Base-by-base conservation (phyloP, 2,888 invertebrate genomes). In the Perizoma affinitatum region DNA sequence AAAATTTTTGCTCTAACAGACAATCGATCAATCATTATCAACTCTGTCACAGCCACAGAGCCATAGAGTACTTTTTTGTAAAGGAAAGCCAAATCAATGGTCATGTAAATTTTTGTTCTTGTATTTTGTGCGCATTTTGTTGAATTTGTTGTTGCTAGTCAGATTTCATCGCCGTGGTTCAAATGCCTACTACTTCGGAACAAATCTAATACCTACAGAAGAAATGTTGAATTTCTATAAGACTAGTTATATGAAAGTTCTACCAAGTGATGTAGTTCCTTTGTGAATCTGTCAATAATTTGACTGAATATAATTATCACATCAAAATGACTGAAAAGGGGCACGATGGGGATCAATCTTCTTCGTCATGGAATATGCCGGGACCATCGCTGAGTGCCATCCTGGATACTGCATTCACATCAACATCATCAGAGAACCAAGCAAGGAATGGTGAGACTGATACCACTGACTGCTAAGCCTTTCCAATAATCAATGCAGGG, bases 371-470 rank as follows among this genome's bases (percentile, higher is more conserved):
- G 91, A 88, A 91, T 74, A 79, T 88, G 65, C 87, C 91, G 62
- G 91, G 89, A 34, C 89, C 88, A 54, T 94, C 94, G 7, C 75
- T 95, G 69, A 94, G 93, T 54, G 94, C 94, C 79, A 94, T 95
- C 77, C 89, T 95, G 69, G 94, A 94, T 77, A 93, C 94, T 63
- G 94, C 94, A 63, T 95, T 94, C 77, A 92, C 94, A 65, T 93
- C 94, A 63, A 90, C 93, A 59, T 90, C 92, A 50, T 83, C 86
- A 66, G 88, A 88, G 65, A 84, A 73, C 73, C 87, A 80, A 68
- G 78, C 81, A 54, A 84, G 84, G 71, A 88, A 83, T 83, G 91
- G 91, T 90, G 84, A 68, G 53, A 66, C 8, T 47, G 10, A 35
- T 34, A 46, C 6, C 7, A 5, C 6, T 38, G 7, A 38, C 7